phyloP scores from a whole-genome alignment of 1,140 invertebrate genomes.

The Papilio xuthus region DNA sequence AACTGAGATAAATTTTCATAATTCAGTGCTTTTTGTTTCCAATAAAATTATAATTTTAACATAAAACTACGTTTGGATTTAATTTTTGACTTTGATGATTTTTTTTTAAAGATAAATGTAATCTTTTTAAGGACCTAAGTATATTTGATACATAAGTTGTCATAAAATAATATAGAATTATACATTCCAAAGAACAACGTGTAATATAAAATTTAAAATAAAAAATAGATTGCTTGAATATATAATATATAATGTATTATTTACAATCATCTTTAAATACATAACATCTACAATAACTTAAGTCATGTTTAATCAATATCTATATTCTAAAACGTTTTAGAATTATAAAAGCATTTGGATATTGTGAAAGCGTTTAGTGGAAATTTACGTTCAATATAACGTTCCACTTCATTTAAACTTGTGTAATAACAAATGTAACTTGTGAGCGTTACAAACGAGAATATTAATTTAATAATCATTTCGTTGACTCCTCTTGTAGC shows the following conservation, averaged over 20 bases:
- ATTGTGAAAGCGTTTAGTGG: background rate
- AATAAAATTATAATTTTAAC: background rate
- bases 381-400: conserved; percentile 3
- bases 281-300: no score
- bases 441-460: conserved; percentile 36
- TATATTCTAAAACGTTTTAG: background rate
- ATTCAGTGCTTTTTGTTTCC: conserved; percentile 12
- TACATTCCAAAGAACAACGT: no score
- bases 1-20: conserved; percentile 1
- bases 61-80: background rate
- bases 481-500: conserved; percentile 38
- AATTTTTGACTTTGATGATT: background rate
- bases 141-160: background rate
- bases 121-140: background rate
- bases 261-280: no score
- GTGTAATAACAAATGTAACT: background rate
- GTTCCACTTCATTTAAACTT: conserved; percentile 29
- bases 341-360: background rate
- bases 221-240: no score
- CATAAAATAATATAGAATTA: background rate
- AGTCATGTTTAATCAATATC: no score
- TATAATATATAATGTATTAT: no score
- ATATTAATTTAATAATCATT: conserved; percentile 53
- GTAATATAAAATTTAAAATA: no score
- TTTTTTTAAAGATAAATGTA: background rate